Base-by-base conservation (phyloP, 2,113 vertebrate genomes). In the Sarotherodon lohbergeri region DNA sequence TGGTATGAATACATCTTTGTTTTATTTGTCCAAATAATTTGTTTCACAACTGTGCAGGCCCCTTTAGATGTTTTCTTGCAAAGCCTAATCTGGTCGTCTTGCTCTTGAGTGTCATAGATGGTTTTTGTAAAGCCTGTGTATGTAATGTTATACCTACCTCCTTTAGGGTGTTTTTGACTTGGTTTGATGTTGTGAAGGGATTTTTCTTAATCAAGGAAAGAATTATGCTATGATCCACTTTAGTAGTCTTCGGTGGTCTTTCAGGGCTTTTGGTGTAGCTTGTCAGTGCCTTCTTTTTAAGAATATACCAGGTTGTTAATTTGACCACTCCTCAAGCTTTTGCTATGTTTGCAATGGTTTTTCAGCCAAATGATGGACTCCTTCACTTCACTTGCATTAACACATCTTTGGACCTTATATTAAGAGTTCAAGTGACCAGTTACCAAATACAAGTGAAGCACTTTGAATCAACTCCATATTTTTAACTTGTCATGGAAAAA, bases 251-350 rank as follows among this genome's bases (percentile, higher is more conserved):
- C 1, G 16, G 68, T 76, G 5, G 68, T 11, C 41, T 76, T 76
- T 76, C 0, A 0, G 68, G 13, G 22, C 8, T 73, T 73, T 48
- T 29, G 41, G 68, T 10, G 14, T 73, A 48, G 14, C 41, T 73
- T 27, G 41, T 17, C 14, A 48, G 22, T 48, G 43, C 68, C 24
- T 76, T 48, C 24, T 76, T 76, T 48, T 29, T 17, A 76, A 76
- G 24, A 48, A 48, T 48, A 29, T 17, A 29, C 24, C 24, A 48
- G 4, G 7, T 43, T 71, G 4, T 43, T 19, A 11, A 76, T 76
- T 48, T 76, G 14, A 27, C 4, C 0, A 76, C 14, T 19, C 9
- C 0, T 73, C 27, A 48, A 4, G 22, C 48, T 73, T 73, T 29
- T 3, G 68, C 68, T 73, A 48, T 46, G 22, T 73, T 27, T 73